Evolutionary conservation across 1,140 invertebrate genomes (phyloP), one percentile per base, ranked within the genome.

Genomic region (Propsilocerus akamusi): DNA sequence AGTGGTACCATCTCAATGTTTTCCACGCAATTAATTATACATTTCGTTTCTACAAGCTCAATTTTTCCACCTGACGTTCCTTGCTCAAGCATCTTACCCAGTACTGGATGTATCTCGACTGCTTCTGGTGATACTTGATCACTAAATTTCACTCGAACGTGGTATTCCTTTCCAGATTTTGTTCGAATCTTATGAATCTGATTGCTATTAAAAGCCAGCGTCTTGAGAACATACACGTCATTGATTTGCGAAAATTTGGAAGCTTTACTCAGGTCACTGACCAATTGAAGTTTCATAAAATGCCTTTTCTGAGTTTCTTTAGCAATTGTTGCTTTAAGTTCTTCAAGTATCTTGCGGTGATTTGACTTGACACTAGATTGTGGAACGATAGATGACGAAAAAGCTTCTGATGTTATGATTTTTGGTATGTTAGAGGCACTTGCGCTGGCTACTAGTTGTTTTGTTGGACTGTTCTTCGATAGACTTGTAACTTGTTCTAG

Each of bases 1-100:
- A 58, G 54, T 12, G 74, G 69, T 32, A 72, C 66, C 49, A 80
- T 53, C 58, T 79, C 72, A 47, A 80, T 66, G 53, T 70, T 67
- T 34, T 73, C 70, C 10, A 65, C 56, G 51, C 64, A 65, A 54
- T 65, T 65, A 0, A 59, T 53, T 1, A 64, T 61, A n/a, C 55
- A 59, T 1, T 57, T 54, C 32, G 64, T 65, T 0, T 61, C 57
- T 4, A 53, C 57, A 2, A 65, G 24, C 1, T 62, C 57, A 14
- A 65, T 55, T n/a, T n/a, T n/a, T n/a, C n/a, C n/a, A n/a, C n/a
- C n/a, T 4, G 56, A 54, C 20, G 62, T 59, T 49, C 64, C 47
- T 50, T 65, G 60, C 24, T 63, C 58, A 20, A 65, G 47, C n/a
- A 64, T 34, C 32, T 61, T 60, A 57, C 64, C 64, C 8, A 65